Evolutionary conservation across 2,888 invertebrate species (phyloP), one percentile per base, ranked within the genome.

Genomic region (Ornithoptera alexandrae): DNA sequence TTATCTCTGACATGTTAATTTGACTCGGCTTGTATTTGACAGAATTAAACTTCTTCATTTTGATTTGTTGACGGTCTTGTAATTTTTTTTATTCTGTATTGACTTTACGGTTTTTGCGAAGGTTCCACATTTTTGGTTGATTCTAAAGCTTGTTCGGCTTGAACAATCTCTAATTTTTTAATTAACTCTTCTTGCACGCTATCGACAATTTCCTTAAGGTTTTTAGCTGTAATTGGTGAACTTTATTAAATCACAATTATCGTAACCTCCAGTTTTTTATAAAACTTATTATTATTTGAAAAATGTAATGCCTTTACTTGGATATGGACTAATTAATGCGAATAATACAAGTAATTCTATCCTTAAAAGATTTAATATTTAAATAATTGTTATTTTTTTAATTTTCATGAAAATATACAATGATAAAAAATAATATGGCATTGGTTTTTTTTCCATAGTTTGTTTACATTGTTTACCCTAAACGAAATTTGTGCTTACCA

Each of bases 171-270:
- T 30, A 92, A 74, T 76, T 92, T 92, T 72, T 85, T 89, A 39
- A 91, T 78, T 3, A 92, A 77, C 73, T 92, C 92, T 75, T 87
- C 86, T 83, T 91, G 90, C 15, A 92, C 92, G 70, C 91, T 92
- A 72, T 89, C 88, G 1, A 92, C 86, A 56, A 92, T 92, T 81
- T 92, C 92, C 80, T 89, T 92, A 12, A 92, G 78, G 71, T 88
- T 92, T 80, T 87, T 90, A 20, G 92, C 92, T 92, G 77, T 3
- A 84, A 85, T 12, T 17, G 18, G n/a, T 53, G 53, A 53, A 53
- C 5, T n/a, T 53, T 53, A 58, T 58, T 58, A 53, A 53, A 5
- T n/a, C 12, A 24, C 22, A 24, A n/a, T 58, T 22, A 22, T 53
- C n/a, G 53, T 18, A n/a, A 7, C 5, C 53, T 53, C 2, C 15